Evolutionary conservation across 2,888 invertebrate species (phyloP).

Genomic region (Digitonthophagus gazella): DNA sequence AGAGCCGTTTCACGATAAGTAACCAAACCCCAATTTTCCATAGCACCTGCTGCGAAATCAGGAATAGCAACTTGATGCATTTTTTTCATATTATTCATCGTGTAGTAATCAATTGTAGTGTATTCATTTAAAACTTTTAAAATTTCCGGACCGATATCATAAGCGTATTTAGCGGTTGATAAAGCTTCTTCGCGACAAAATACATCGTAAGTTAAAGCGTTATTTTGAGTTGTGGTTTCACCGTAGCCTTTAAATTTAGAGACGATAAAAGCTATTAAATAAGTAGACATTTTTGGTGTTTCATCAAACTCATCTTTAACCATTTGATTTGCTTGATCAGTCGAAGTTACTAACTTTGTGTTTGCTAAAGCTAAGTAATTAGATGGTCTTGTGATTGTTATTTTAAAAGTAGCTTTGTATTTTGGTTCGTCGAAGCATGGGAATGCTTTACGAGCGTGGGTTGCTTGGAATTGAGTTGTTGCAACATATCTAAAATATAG

Average conservation of each 20-base stretch:
- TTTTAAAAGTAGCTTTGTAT: slow-evolving; percentile 47
- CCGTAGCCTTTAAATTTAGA: slow-evolving; percentile 62
- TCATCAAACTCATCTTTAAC: slow-evolving; percentile 44
- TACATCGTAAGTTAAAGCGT: slow-evolving; percentile 37
- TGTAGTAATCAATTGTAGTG: slow-evolving; percentile 56
- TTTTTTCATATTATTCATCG: slow-evolving; percentile 62
- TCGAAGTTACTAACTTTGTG: background rate
- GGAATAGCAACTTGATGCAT: slow-evolving; percentile 84
- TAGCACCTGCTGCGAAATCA: slow-evolving; percentile 81
- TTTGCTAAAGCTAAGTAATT: slow-evolving; percentile 27
- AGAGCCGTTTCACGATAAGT: slow-evolving; percentile 71
- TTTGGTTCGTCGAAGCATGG: slow-evolving; percentile 74
- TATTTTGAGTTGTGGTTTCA: background rate
- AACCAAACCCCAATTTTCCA: slow-evolving; percentile 91
- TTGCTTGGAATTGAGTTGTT: slow-evolving; percentile 69
- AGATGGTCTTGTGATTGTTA: slow-evolving; percentile 48
- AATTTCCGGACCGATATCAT: slow-evolving; percentile 51
- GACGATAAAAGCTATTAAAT: slow-evolving; percentile 80
- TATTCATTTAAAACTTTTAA: slow-evolving; percentile 56
- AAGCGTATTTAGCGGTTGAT: slow-evolving; percentile 51
- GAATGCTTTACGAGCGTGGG: slow-evolving; percentile 68
- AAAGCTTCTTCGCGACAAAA: slow-evolving; percentile 53
- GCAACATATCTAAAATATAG: slow-evolving; percentile 53
- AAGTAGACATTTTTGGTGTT: slow-evolving; percentile 74
- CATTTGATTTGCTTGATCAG: slow-evolving; percentile 37